These are phyloP conservation scores for Procambarus virginalis DNA, from an alignment of 1,140 invertebrate species.

Conservation along the genomic window DNA sequence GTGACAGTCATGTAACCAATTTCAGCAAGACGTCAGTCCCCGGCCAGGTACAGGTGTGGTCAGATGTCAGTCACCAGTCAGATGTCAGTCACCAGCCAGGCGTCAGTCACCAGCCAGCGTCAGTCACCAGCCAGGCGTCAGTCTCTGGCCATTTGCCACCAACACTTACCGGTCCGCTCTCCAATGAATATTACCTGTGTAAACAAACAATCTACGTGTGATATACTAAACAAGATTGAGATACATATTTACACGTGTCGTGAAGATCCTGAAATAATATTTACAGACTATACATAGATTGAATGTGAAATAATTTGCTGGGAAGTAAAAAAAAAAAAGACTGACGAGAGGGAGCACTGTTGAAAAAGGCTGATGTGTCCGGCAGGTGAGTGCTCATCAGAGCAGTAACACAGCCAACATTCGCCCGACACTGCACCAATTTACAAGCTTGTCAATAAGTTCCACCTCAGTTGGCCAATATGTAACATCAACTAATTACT, in stretches of 20 bases:
- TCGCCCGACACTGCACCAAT: neutral
- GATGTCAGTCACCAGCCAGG: too few relatives aligned
- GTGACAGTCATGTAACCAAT: too few relatives aligned
- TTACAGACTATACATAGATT: neutral
- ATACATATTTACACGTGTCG: slow-evolving; percentile 5
- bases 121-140: too few relatives aligned
- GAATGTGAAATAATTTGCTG: neutral
- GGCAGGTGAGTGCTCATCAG: neutral
- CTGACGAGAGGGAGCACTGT: neutral
- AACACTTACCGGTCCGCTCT: too few relatives aligned
- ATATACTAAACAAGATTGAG: neutral
- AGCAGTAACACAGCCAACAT: neutral
- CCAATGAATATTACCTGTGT: too few relatives aligned
- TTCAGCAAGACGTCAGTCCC: too few relatives aligned
- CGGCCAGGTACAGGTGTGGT: too few relatives aligned
- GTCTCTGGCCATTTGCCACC: too few relatives aligned
- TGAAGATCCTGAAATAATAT: slow-evolving; percentile 3
- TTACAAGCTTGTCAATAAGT: slow-evolving; percentile 10
- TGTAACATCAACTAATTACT: neutral
- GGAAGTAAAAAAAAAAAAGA: neutral
- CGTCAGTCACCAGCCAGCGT: too few relatives aligned
- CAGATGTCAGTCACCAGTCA: too few relatives aligned
- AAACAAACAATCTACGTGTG: neutral
- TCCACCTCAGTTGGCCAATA: neutral
- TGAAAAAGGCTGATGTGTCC: neutral